phyloP scores from a whole-genome alignment of 2,113 vertebrate species.

The Notarius lentiginosus region DNA sequence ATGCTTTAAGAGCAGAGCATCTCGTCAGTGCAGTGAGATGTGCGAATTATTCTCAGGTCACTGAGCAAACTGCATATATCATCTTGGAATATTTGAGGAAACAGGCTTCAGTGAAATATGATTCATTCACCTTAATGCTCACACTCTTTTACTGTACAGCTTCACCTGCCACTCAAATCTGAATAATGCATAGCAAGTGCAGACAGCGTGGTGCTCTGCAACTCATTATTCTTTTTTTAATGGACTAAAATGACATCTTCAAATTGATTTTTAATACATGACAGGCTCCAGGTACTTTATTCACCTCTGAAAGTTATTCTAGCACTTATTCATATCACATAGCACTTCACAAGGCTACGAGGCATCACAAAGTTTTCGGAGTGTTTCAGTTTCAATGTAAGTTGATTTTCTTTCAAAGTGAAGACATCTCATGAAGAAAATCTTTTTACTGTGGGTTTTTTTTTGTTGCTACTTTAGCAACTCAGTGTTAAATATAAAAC shows the following conservation, averaged over 20 bases:
- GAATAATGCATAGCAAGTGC: background rate
- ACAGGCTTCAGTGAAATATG: background rate
- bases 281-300: conserved; percentile 26
- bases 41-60: conserved; percentile 50
- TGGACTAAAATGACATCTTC: conserved; percentile 1
- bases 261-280: conserved; percentile 31
- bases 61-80: conserved; percentile 10
- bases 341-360: conserved; percentile 4
- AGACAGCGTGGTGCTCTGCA: background rate
- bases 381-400: background rate
- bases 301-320: conserved; percentile 27
- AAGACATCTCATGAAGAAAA: background rate
- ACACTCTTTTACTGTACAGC: background rate
- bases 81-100: conserved; percentile 21
- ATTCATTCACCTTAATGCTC: conserved; percentile 23
- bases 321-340: conserved; percentile 5
- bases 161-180: conserved; percentile 17
- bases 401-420: conserved; percentile 11
- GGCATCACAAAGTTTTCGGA: conserved; percentile 12
- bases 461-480: background rate
- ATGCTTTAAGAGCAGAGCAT: background rate
- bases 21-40: conserved; percentile 2
- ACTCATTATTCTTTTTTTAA: conserved; percentile 27
- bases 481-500: background rate
- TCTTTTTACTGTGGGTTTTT: background rate